These are phyloP conservation scores for Platygyra sinensis DNA, from an alignment of 64 coral and sea anemone genomes.

Conservation along the genomic window DNA sequence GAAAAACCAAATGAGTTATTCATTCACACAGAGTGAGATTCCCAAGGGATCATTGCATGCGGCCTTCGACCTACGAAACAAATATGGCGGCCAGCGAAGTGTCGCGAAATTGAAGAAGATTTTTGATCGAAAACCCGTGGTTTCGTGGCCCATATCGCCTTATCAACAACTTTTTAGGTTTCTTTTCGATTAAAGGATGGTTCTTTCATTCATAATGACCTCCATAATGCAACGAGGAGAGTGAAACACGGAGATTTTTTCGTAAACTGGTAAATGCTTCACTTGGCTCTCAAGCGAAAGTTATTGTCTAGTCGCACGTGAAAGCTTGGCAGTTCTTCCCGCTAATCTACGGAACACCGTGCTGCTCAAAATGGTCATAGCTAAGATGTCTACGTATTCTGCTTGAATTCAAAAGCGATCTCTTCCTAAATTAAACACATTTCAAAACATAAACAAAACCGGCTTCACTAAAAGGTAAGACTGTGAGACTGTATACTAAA, in stretches of 20 bases:
- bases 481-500: background rate
- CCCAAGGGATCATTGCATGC: constrained; percentile 30
- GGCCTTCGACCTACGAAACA: constrained; percentile 15
- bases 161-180: background rate
- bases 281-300: background rate
- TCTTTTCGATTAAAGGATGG: background rate
- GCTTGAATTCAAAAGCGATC: background rate
- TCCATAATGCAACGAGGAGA: background rate
- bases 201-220: background rate
- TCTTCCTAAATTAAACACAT: background rate
- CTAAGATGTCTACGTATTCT: background rate
- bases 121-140: background rate
- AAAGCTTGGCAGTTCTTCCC: background rate
- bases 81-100: constrained; percentile 2
- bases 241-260: background rate
- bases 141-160: background rate
- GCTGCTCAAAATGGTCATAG: background rate
- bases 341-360: background rate
- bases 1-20: constrained; percentile 1
- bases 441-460: background rate
- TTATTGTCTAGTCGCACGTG: background rate
- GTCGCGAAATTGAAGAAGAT: background rate
- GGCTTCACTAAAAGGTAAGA: background rate
- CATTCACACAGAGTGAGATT: background rate
- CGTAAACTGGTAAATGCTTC: background rate